Conservation (phyloP, 2,888 invertebrate species). For the Zhengitettix transpicula region DNA sequence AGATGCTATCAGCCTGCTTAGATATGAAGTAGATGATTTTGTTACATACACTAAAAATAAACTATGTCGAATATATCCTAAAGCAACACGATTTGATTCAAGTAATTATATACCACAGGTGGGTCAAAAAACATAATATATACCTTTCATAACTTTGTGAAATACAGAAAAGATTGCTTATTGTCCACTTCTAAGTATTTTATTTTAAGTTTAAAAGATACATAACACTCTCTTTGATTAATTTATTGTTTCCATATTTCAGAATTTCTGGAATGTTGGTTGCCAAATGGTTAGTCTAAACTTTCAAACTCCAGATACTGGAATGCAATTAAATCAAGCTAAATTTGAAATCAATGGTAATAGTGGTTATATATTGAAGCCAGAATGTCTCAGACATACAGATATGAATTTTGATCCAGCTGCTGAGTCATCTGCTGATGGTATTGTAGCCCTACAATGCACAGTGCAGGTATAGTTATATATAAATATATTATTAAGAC, state of each 20-base stretch:
- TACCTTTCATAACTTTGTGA: too few species aligned
- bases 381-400: constrained; percentile 53
- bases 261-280: constrained; percentile 62
- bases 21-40: constrained; percentile 29
- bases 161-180: too few species aligned
- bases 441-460: constrained; percentile 17
- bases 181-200: too few species aligned
- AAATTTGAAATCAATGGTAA: constrained; percentile 59
- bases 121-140: too few species aligned
- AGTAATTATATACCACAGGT: too few species aligned
- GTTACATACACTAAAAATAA: constrained; percentile 62
- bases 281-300: constrained; percentile 58
- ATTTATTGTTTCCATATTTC: background rate
- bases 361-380: constrained; percentile 48
- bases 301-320: constrained; percentile 51
- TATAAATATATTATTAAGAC: too few species aligned
- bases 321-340: constrained; percentile 57
- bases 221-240: too few species aligned
- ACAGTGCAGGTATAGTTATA: too few species aligned
- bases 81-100: constrained; percentile 16
- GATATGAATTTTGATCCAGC: constrained; percentile 54
- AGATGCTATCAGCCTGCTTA: too few species aligned
- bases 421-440: constrained; percentile 52
- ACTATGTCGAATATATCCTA: constrained; percentile 52
- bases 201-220: too few species aligned